Base-by-base conservation (phyloP, 2,113 vertebrate species). In the Nothobranchius kuhntae region DNA sequence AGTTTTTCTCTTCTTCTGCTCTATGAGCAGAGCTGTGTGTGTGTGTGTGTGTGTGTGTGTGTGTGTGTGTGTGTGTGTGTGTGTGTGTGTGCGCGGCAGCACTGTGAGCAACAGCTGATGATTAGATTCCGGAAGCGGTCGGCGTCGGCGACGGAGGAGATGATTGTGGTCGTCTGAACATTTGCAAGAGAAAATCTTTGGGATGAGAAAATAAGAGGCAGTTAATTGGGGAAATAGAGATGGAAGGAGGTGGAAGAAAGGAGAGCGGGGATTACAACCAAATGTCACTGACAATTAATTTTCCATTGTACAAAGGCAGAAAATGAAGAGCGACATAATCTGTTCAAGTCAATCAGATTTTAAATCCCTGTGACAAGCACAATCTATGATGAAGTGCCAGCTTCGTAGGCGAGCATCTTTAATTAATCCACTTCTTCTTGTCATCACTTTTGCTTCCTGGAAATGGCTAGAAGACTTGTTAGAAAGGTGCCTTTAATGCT, bases 281-380 rank as follows among this genome's bases (percentile, higher is more conserved):
- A 90, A 87, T 88, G 87, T 84, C 84, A 88, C 35, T 70, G 73
- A 75, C 83, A 89, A 88, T 89, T 89, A 86, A 89, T 89, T 86
- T 85, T 83, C 84, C 48, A 38, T 73, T 46, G 74, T 61, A 78
- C 83, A 83, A 78, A 82, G 76, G 76, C 65, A 81, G 78, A 80
- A 83, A 77, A 85, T 85, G 74, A 85, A 81, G 80, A 82, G 80
- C 51, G 73, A 68, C 81, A 51, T 87, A 88, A 87, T 89, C 86
- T 87, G 81, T 77, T 87, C 53, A 64, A 89, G 87, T 88, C 86
- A 89, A 83, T 90, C 85, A 87, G 77, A 90, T 86, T 57, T 42
- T 60, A 79, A 85, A 89, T 89, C 83, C 80, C 71, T 75, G 74
- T 73, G 84, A 89, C 85, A 86, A 83, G 85, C 81, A 24, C 69